phyloP scores from a whole-genome alignment of 2,888 invertebrate species.

The Masnerella sp. region DNA sequence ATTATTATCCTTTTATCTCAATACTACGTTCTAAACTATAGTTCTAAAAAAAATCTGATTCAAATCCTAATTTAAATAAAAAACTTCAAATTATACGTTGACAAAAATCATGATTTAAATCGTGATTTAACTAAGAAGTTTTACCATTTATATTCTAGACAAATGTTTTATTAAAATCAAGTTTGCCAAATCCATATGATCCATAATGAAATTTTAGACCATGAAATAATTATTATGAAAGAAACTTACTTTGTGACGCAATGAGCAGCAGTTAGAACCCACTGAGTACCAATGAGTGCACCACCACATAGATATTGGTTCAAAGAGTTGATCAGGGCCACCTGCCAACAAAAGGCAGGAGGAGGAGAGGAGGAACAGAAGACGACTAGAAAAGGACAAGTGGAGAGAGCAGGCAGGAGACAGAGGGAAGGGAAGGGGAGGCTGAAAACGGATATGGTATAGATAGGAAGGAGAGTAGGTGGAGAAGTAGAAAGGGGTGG shows the following conservation, averaged over 20 bases:
- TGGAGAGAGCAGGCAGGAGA: constrained; percentile 69
- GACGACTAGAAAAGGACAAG: constrained; percentile 82
- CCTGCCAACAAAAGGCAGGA: constrained; percentile 98
- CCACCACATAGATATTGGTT: constrained; percentile 97
- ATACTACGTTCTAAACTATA: no score
- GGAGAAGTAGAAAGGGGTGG: no score
- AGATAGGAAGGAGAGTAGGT: no score
- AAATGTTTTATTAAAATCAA: no score
- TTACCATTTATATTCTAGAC: no score
- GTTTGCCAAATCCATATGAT: neutral
- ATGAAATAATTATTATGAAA: no score
- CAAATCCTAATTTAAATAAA: no score
- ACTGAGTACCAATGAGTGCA: constrained; percentile 94
- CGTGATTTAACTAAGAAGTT: no score
- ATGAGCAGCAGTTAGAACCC: constrained; percentile 96
- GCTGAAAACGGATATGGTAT: constrained; percentile 76
- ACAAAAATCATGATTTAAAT: no score
- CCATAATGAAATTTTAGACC: neutral
- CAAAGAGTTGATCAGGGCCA: constrained; percentile 93
- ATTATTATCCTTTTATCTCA: no score
- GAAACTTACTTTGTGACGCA: constrained; percentile 92
- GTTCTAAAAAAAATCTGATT: no score
- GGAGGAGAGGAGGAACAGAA: constrained; percentile 94
- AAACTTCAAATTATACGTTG: no score
- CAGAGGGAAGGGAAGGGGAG: constrained; percentile 79